Evolutionary conservation across 2,113 vertebrate genomes (phyloP), one percentile per base, ranked within the genome.

Genomic region (Aphyosemion australe): DNA sequence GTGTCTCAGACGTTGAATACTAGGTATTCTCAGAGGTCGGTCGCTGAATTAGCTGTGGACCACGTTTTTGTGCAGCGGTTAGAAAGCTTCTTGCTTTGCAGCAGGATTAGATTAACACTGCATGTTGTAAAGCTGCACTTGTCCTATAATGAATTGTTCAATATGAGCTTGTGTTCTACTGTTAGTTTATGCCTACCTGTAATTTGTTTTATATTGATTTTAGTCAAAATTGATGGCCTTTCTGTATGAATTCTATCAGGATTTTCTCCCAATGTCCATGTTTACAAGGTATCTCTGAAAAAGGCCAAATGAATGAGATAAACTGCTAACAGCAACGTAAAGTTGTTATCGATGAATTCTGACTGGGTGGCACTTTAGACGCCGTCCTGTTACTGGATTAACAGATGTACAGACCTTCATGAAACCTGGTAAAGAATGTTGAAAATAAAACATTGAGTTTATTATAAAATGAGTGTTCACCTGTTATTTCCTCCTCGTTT

Each of bases 361-460:
- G 72, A 77, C 48, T 76, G 71, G 87, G 70, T 18, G 79, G 69
- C 52, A 54, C 34, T 37, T 37, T 37, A 77, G 69, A 78, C 51
- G 65, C 80, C 82, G 55, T 87, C 71, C 68, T 87, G 86, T 91
- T 90, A 78, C 84, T 74, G 85, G 71, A 76, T 82, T 78, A 82
- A 87, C 86, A 87, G 82, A 84, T 88, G 87, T 88, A 88, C 84
- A 88, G 82, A 84, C 73, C 68, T 37, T 64, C 43, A 82, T 37
- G 50, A 84, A 87, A 85, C 78, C 74, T 83, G 88, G 70, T 87
- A 61, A 81, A 83, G 85, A 91, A 90, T 91, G 87, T 91, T n/a
- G 89, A 76, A 92, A 90, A 91, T 93, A 93, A 94, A 94, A 37
- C 61, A 80, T 79, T 76, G 82, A 89, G 51, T 91, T 89, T 87